These are phyloP conservation scores for Megalops cyprinoides DNA, from an alignment of 2,797 vertebrate genomes.

Conservation along the genomic window DNA sequence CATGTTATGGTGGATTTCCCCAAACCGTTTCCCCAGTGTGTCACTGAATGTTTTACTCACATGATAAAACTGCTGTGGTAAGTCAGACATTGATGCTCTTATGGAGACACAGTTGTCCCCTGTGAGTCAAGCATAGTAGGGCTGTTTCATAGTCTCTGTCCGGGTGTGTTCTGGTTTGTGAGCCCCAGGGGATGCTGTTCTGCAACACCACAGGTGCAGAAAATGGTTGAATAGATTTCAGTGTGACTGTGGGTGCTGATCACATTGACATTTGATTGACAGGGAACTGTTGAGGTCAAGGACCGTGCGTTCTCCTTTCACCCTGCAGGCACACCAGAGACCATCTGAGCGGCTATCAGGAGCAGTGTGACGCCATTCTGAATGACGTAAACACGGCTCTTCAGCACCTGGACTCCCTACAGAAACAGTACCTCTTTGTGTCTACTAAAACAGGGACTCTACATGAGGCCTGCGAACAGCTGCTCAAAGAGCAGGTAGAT, in stretches of 20 bases:
- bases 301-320: conserved; percentile 43
- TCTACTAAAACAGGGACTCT: conserved; percentile 94
- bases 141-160: too few relatives aligned
- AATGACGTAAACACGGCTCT: conserved; percentile 88
- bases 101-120: not conserved
- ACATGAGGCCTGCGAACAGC: conserved; percentile 95
- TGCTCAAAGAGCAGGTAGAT: conserved; percentile 93
- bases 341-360: conserved; percentile 90
- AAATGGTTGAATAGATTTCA: not conserved
- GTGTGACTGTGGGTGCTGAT: not conserved
- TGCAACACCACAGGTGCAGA: not conserved
- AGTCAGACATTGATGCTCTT: not conserved
- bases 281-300: not conserved
- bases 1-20: not conserved
- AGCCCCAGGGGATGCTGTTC: not conserved
- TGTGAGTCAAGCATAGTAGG: not conserved
- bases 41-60: not conserved
- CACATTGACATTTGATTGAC: not conserved
- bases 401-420: conserved; percentile 88
- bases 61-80: not conserved
- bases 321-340: conserved; percentile 87
- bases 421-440: conserved; percentile 96
- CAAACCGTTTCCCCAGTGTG: not conserved
- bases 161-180: too few relatives aligned
- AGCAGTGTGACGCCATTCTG: conserved; percentile 92